Evolutionary conservation across 2,113 vertebrate species (phyloP).

Genomic region (Dromaius novaehollandiae): DNA sequence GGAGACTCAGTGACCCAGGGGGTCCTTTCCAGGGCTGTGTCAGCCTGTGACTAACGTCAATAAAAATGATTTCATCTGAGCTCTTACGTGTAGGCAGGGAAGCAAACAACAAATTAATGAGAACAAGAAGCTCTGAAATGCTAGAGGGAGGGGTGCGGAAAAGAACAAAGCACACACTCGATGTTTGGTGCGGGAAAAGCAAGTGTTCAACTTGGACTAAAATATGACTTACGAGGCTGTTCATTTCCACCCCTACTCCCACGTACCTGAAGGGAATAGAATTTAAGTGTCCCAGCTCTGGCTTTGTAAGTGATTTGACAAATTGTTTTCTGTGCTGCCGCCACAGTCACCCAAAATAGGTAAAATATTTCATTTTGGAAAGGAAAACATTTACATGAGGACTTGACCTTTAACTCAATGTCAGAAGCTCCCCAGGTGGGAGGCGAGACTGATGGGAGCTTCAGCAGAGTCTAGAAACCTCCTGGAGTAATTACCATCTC

Average conservation of each 20-base stretch:
- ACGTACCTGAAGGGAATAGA: constrained; percentile 62
- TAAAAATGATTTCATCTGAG: constrained; percentile 45
- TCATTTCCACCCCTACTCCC: constrained; percentile 34
- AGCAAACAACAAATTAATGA: constrained; percentile 46
- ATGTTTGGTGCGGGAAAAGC: neutral
- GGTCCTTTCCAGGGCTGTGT: neutral
- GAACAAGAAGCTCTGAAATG: constrained; percentile 39
- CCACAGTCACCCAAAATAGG: constrained; percentile 74
- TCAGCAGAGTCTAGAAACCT: constrained; percentile 68
- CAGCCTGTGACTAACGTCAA: constrained; percentile 15
- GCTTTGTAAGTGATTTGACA: constrained; percentile 76
- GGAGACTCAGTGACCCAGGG: constrained; percentile 2
- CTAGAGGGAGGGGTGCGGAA: neutral
- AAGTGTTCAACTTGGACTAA: neutral
- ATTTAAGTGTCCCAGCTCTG: constrained; percentile 62
- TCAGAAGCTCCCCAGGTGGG: constrained; percentile 73
- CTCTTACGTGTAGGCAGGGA: neutral
- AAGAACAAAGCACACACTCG: neutral
- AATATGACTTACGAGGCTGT: constrained; percentile 30
- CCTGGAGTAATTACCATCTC: constrained; percentile 74
- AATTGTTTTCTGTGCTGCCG: constrained; percentile 69
- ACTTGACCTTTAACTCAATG: constrained; percentile 76
- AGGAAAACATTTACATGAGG: constrained; percentile 74
- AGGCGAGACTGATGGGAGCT: constrained; percentile 64
- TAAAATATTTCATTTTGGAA: constrained; percentile 78